Evolutionary conservation across 2,888 invertebrate species (phyloP).

Genomic region (Ctena decussata): DNA sequence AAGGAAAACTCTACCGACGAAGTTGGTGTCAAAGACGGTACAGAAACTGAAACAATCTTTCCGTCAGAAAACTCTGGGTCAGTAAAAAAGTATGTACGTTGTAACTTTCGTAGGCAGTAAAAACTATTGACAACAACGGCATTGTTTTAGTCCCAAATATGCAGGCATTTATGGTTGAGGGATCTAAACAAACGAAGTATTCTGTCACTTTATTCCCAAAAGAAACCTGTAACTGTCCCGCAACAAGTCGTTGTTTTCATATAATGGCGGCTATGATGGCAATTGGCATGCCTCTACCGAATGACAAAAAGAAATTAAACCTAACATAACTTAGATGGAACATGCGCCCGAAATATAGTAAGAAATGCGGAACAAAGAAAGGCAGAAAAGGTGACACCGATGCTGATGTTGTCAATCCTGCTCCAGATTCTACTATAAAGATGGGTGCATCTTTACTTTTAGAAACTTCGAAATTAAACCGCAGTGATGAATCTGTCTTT

Average conservation of each 20-base stretch:
- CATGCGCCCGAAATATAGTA: constrained; percentile 23
- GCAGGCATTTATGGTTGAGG: constrained; percentile 40
- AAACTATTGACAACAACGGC: constrained; percentile 24
- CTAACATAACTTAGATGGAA: constrained; percentile 34
- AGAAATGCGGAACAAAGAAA: constrained; percentile 33
- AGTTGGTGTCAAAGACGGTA: background rate
- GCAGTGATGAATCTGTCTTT: background rate
- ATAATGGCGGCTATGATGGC: constrained; percentile 46
- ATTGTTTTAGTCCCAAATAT: constrained; percentile 43
- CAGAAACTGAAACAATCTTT: background rate
- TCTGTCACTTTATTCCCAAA: constrained; percentile 48
- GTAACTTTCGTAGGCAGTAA: constrained; percentile 24
- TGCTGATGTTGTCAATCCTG: constrained; percentile 8
- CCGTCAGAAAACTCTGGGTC: background rate
- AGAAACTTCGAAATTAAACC: background rate
- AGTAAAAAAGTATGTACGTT: background rate
- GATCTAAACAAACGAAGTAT: constrained; percentile 22
- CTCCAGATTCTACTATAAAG: constrained; percentile 18
- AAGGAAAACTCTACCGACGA: no score
- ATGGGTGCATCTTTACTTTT: background rate
- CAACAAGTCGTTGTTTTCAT: constrained; percentile 32
- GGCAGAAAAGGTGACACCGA: constrained; percentile 27
- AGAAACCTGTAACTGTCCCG: constrained; percentile 32
- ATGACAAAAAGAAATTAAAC: constrained; percentile 7
- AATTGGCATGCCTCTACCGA: background rate